Base-by-base conservation (phyloP, 2,888 invertebrate species). In the Dusona sp. region DNA sequence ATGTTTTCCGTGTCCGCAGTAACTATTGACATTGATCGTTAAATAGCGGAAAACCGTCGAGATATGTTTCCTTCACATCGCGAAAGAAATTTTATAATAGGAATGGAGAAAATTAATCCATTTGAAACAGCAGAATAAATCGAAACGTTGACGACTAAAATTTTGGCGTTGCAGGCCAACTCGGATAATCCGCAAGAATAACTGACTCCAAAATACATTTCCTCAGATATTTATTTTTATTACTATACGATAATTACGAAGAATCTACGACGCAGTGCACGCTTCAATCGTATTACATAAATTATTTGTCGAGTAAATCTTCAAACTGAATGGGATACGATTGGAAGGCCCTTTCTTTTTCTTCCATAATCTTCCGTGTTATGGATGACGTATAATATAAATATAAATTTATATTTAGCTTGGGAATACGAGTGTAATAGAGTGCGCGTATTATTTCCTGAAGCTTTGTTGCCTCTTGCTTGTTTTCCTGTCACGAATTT, bases 391-490 rank as follows among this genome's bases (percentile, higher is more conserved):
- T 16, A 29, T 13, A 13, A 25, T 13, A 16, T 25, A 16, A 61
- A 61, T 36, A 65, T 9, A 9, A n/a, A n/a, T 9, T 36, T 9
- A 8, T 38, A 68, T 45, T 16, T 25, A 25, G 42, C 22, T 42
- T 45, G 29, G 48, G 1, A 36, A 25, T 45, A 33, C 7, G 22
- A 19, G n/a, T 36, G 83, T 45, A 38, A 57, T 42, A 80, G 81
- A 77, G 16, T n/a, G n/a, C 54, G 70, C 29, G 25, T 54, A 57
- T 61, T 45, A 48, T 61, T 25, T 67, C 6, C 36, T 48, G 45
- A 72, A 19, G 29, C 64, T 72, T 84, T 73, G 57, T 85, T 85
- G 45, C 8, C 25, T 45, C 42, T 61, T 16, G 57, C n/a, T 77
- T 68, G 51, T 67, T 36, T 54, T 65, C 36, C 36, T 3, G 33